Base-by-base conservation (phyloP, 64 coral and sea anemone species). In the Pocillopora verrucosa region DNA sequence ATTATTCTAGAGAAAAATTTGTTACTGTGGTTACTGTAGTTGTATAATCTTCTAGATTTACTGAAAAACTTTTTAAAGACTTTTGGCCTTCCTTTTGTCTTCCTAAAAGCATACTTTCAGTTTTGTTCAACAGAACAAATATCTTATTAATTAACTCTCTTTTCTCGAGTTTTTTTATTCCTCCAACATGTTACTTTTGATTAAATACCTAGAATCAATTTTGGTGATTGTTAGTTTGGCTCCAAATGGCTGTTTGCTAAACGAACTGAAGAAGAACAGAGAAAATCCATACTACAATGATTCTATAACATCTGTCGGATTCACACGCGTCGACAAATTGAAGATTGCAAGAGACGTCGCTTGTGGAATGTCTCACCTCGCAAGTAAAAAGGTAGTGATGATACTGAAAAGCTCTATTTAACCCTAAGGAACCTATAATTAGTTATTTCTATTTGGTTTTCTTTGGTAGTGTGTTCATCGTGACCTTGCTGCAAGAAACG, bases 171-270 rank as follows among this genome's bases (percentile, higher is more conserved):
- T 67, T 16, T 16, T 67, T n/a, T n/a, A 7, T 72, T 2, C 38
- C 34, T 17, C 11, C 2, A 56, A 56, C 24, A 60, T 75, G 15
- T 75, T 4, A 45, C 17, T 30, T 26, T 22, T 87, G 15, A 16
- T 59, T 20, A 60, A 13, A 2, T 61, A 12, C 59, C 56, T 75
- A 75, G 72, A 60, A 16, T 45, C 85, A 36, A 36, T 87, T 20
- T 76, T 60, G 24, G 76, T 89, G 34, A 45, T 89, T 61, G 87
- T 89, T 11, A 26, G 76, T 16, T 61, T 89, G 34, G 87, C 87
- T 38, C 22, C 34, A 11, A 80, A 89, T 62, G 87, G 87, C 24
- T 89, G 87, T 22, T n/a, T 89, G 58, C 58, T 89, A 16, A 38
- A 69, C 70, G 60, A 78, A 5, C 75, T 89, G 16, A 75, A 36